phyloP scores from a whole-genome alignment of 2,113 vertebrate species.

The Rhinichthys klamathensis region DNA sequence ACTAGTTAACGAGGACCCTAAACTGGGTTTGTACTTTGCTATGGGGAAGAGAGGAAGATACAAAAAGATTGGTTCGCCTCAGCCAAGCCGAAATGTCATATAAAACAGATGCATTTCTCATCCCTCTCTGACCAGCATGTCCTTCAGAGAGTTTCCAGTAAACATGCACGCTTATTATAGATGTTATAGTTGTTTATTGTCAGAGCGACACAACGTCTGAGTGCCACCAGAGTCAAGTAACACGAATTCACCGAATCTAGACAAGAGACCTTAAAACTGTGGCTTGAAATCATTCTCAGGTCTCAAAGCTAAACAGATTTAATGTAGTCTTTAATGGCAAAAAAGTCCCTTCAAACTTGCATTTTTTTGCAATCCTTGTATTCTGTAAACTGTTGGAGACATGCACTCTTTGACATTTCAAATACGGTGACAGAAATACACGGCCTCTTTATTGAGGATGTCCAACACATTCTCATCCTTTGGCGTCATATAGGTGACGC shows the following conservation, averaged over 20 bases:
- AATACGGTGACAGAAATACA: background rate
- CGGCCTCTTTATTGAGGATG: background rate
- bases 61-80: slow-evolving; percentile 18
- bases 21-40: background rate
- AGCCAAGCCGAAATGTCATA: slow-evolving; percentile 33
- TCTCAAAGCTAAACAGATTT: background rate
- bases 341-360: background rate
- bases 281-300: background rate
- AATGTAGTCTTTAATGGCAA: background rate
- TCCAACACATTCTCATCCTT: too few relatives aligned
- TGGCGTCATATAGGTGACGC: too few relatives aligned
- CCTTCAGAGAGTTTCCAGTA: slow-evolving; percentile 43
- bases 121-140: background rate
- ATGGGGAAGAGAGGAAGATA: slow-evolving; percentile 1
- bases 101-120: fast-evolving
- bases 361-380: background rate
- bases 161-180: slow-evolving; percentile 39
- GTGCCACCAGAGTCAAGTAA: background rate
- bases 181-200: slow-evolving; percentile 15
- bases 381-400: background rate
- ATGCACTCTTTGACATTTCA: background rate
- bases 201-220: background rate
- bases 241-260: background rate
- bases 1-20: too few relatives aligned
- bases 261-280: background rate